These are phyloP conservation scores for Rhipidura dahli DNA, from an alignment of 2,113 vertebrate species.

Conservation along the genomic window DNA sequence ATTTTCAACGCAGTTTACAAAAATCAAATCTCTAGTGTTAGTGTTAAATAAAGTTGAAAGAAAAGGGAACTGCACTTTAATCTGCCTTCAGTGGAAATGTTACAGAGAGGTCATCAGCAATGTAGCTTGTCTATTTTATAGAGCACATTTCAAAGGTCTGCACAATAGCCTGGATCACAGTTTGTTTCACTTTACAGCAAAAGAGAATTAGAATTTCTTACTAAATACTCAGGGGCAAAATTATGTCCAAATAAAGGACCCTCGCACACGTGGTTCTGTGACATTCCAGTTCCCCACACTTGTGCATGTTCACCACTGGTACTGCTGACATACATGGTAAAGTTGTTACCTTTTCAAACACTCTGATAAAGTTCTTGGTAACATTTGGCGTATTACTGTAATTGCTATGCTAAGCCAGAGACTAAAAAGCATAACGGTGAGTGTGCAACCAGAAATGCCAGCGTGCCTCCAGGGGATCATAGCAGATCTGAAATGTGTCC, in stretches of 20 bases:
- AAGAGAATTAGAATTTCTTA: not conserved
- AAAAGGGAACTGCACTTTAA: not conserved
- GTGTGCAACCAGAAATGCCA: not conserved
- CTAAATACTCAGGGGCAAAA: not conserved
- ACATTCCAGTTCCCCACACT: not conserved
- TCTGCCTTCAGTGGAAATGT: not conserved
- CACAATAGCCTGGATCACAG: not conserved
- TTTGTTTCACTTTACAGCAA: not conserved
- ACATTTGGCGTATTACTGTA: not conserved
- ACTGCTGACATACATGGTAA: not conserved
- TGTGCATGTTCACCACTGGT: not conserved
- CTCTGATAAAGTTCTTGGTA: not conserved
- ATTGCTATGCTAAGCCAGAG: not conserved
- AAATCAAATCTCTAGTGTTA: not conserved
- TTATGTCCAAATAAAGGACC: not conserved
- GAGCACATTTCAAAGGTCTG: not conserved
- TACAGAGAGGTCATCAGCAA: not conserved
- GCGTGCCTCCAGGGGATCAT: not conserved
- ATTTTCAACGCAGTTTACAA: not conserved
- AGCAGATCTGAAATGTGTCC: not conserved
- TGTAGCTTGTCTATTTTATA: not conserved
- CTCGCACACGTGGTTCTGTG: not conserved
- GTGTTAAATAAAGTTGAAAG: not conserved
- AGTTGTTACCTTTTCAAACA: not conserved
- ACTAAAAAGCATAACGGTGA: not conserved